Percentiles rank a stretch among this genome's conserved stretches.
Evolutionary conservation across 1,140 invertebrate species (phyloP).

Genomic region (Micrasema minimum): DNA sequence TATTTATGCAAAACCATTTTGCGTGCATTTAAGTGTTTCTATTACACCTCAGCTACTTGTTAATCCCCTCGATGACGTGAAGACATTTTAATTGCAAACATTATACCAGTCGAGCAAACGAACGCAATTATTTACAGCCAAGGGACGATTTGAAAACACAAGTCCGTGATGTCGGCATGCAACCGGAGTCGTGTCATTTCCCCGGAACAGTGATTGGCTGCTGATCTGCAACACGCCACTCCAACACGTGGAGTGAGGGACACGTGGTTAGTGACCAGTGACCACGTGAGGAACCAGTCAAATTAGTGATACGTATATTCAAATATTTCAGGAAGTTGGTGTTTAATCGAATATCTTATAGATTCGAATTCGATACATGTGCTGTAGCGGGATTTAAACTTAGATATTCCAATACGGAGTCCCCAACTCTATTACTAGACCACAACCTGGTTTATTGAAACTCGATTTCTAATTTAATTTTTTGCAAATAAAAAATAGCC

Average conservation of each 20-base stretch:
- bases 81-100: conserved; percentile 9
- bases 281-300: background rate
- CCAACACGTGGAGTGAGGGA: background rate
- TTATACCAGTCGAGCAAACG: background rate
- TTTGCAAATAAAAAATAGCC: no score
- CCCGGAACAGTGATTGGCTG: conserved; percentile 36
- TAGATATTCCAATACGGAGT: no score
- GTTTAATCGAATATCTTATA: no score
- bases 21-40: no score
- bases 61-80: background rate
- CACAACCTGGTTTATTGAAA: no score
- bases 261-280: conserved; percentile 6
- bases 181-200: conserved; percentile 35
- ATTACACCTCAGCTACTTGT: background rate
- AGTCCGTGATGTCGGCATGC: conserved; percentile 22
- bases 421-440: no score
- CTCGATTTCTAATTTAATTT: no score
- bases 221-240: conserved; percentile 7
- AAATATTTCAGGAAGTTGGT: no score
- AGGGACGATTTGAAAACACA: conserved; percentile 12
- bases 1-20: no score
- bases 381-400: no score
- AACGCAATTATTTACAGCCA: conserved; percentile 9
- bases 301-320: no score
- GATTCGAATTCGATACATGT: no score